These are phyloP conservation scores for Tubulanus polymorphus DNA, from an alignment of 2,888 invertebrate species.

Conservation along the genomic window DNA sequence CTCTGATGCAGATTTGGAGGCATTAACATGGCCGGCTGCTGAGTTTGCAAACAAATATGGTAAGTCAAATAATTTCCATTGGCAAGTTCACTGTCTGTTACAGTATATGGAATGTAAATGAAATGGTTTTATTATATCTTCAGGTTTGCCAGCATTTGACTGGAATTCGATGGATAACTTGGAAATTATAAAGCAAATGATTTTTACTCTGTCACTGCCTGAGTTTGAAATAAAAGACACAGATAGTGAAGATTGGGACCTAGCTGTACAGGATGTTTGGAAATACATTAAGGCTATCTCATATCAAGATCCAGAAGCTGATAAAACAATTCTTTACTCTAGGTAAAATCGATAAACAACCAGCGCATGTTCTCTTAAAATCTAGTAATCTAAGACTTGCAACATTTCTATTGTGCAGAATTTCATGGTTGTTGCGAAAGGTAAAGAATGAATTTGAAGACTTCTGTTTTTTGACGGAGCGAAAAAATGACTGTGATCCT, in stretches of 20 bases:
- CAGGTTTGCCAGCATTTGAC: constrained; percentile 26
- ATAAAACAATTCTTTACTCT: constrained; percentile 25
- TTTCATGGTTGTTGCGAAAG: constrained; percentile 8
- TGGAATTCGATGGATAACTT: constrained; percentile 38
- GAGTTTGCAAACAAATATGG: constrained; percentile 26
- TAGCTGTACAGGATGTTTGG: constrained; percentile 33
- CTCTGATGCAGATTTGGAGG: constrained; percentile 21
- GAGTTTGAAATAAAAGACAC: constrained; percentile 23
- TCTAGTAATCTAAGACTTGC: no score
- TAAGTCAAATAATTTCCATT: no score
- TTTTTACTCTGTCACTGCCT: constrained; percentile 30
- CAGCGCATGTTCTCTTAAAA: no score
- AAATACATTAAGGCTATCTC: constrained; percentile 24
- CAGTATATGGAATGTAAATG: no score
- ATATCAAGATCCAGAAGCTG: constrained; percentile 19
- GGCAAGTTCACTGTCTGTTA: no score
- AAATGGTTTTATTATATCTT: no score
- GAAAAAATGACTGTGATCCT: constrained; percentile 31
- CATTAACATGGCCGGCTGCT: constrained; percentile 37
- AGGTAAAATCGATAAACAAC: constrained; percentile 31
- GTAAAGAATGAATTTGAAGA: constrained; percentile 31
- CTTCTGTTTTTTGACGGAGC: constrained; percentile 30
- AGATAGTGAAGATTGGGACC: constrained; percentile 27
- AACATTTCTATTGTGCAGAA: no score
- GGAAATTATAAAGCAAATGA: constrained; percentile 23